Evolutionary conservation across 1,140 invertebrate species (phyloP).

Genomic region (Grapholita molesta): DNA sequence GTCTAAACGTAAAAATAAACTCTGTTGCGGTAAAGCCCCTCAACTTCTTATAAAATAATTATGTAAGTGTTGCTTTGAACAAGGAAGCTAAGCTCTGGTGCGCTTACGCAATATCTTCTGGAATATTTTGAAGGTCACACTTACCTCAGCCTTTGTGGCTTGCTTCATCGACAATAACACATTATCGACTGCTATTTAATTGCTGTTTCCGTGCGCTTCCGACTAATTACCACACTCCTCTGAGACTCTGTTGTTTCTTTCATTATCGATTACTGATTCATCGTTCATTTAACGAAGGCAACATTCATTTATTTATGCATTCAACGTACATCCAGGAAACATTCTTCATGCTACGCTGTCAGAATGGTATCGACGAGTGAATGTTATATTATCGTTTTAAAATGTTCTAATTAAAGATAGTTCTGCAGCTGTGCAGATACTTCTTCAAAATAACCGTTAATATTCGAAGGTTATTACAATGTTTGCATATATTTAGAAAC

Average conservation of each 20-base stretch:
- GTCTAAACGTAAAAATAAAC: too few species aligned
- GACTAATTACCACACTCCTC: constrained; percentile 1
- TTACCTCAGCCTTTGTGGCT: not conserved
- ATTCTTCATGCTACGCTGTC: not conserved
- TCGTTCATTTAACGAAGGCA: not conserved
- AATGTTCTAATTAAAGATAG: too few species aligned
- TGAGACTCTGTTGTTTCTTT: constrained; percentile 7
- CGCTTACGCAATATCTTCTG: not conserved
- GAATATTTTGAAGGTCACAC: not conserved
- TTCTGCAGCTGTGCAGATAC: too few species aligned
- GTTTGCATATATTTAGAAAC: too few species aligned
- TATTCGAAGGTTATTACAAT: too few species aligned
- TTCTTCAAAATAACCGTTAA: too few species aligned
- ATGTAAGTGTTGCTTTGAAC: too few species aligned
- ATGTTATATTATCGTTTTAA: too few species aligned
- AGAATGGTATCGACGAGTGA: too few species aligned
- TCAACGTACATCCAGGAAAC: not conserved
- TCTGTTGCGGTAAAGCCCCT: too few species aligned
- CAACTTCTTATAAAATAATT: too few species aligned
- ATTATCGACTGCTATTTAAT: not conserved
- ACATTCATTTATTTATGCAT: too few species aligned
- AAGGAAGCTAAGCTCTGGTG: not conserved
- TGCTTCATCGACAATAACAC: not conserved
- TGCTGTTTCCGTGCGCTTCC: not conserved
- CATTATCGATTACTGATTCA: not conserved